Percentiles rank a stretch among this genome's conserved stretches.
These are phyloP conservation scores for Musca domestica DNA, from an alignment of 1,140 invertebrate species.

Conservation along the genomic window DNA sequence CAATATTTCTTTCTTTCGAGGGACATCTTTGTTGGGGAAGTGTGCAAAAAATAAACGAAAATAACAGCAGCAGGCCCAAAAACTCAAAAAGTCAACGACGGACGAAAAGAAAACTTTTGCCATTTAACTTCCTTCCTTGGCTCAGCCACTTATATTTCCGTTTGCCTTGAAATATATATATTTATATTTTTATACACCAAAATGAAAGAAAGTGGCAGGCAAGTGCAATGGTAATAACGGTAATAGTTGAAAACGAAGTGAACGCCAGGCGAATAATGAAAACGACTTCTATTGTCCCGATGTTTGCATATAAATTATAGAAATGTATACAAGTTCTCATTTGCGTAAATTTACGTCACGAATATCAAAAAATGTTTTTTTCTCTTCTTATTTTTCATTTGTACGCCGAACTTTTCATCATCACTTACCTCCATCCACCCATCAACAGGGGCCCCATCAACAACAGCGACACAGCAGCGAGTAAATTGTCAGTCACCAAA, in stretches of 20 bases:
- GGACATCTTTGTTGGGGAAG: too few species aligned
- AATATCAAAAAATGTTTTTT: neutral
- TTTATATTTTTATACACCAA: neutral
- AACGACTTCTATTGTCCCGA: conserved; percentile 16
- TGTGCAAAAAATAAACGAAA: too few species aligned
- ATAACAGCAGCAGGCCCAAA: too few species aligned
- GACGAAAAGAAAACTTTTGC: conserved; percentile 1
- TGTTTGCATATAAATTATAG: conserved; percentile 21
- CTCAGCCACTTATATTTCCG: conserved; percentile 18
- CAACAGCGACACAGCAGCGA: too few species aligned
- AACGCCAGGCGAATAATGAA: neutral
- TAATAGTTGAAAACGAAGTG: neutral
- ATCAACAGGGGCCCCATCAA: too few species aligned
- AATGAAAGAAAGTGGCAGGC: neutral
- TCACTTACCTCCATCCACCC: too few species aligned
- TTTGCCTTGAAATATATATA: neutral
- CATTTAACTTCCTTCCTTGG: conserved; percentile 12
- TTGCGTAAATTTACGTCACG: neutral
- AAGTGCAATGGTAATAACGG: neutral
- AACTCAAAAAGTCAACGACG: too few species aligned
- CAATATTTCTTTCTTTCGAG: too few species aligned
- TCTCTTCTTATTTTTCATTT: too few species aligned
- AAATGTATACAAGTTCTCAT: conserved; percentile 17
- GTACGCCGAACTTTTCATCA: too few species aligned
- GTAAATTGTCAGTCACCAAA: too few species aligned